A percentile compares a stretch with the other conserved stretches of the same genome.
phyloP scores from a whole-genome alignment of 1,140 invertebrate species.

The Nomia melanderi region DNA sequence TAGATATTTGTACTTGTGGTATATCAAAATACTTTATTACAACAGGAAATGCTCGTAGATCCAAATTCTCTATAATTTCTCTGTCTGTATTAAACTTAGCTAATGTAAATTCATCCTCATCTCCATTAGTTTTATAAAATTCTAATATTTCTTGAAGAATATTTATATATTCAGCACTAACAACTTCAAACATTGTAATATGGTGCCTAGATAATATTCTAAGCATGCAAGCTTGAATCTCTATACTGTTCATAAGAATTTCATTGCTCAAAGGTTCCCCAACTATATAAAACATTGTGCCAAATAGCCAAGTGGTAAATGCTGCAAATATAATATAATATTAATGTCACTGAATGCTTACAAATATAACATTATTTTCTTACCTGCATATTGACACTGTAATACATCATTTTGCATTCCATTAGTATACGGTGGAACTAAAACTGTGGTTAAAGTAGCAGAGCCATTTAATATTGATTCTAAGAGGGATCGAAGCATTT shows the following conservation, averaged over 20 bases:
- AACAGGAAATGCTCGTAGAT: slow-evolving; percentile 67
- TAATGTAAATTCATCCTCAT: slow-evolving; percentile 55
- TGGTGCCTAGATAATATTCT: slow-evolving; percentile 70
- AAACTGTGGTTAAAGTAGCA: slow-evolving; percentile 68
- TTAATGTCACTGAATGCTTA: not conserved
- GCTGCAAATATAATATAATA: slow-evolving; percentile 48
- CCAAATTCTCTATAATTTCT: slow-evolving; percentile 66
- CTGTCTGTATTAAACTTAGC: slow-evolving; percentile 64
- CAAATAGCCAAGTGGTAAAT: slow-evolving; percentile 77
- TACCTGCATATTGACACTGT: slow-evolving; percentile 67
- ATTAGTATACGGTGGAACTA: slow-evolving; percentile 66
- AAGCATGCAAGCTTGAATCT: slow-evolving; percentile 74
- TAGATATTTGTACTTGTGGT: slow-evolving; percentile 62
- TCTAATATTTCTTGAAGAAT: slow-evolving; percentile 66
- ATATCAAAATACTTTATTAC: slow-evolving; percentile 60
- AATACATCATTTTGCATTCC: slow-evolving; percentile 49
- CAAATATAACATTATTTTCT: not conserved
- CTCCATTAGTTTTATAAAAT: slow-evolving; percentile 43
- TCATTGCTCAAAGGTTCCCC: slow-evolving; percentile 61
- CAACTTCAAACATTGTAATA: slow-evolving; percentile 64
- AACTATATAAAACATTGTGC: slow-evolving; percentile 72
- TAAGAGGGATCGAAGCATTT: slow-evolving; percentile 64
- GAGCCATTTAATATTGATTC: slow-evolving; percentile 69
- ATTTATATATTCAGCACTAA: slow-evolving; percentile 68
- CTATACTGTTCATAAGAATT: slow-evolving; percentile 64